Evolutionary conservation across 2,888 invertebrate species (phyloP), one percentile per base, ranked within the genome.

Genomic region (Tinea semifulvella): DNA sequence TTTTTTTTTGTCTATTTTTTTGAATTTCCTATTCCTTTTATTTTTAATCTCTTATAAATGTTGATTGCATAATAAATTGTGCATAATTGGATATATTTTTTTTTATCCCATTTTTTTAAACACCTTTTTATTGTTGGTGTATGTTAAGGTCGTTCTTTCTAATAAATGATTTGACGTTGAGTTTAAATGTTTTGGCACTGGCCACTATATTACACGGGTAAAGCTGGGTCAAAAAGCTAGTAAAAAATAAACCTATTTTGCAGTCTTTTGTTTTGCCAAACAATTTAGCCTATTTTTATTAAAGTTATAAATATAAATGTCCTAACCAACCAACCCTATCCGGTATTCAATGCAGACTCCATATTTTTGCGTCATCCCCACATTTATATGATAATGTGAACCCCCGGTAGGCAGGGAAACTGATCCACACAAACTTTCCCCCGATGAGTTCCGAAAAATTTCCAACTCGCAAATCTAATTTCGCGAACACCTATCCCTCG

Each of bases 381-480:
- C 56, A 62, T 62, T 60, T 62, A 59, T 61, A 61, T 60, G 61
- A 55, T 66, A 68, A 76, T 75, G 64, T 49, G 52, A 42, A 43
- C 38, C 22, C 26, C 28, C 16, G 39, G 43, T 20, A 44, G 38
- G 43, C 36, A 18, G 20, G 22, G 67, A 63, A 65, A 71, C 68
- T 69, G 72, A 74, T 75, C 70, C 61, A 52, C 54, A 57, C 40
- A 44, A 27, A 45, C 55, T 60, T 63, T 59, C 57, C 62, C 55
- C 60, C 63, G 68, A 68, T 65, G 70, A 70, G 66, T 71, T 68
- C 71, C 68, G 67, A 72, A 74, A 73, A 74, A 73, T 68, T 68
- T 44, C 66, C 65, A 63, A 70, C 64, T 71, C 71, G 68, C 71
- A 77, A 77, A 77, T 79, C 73, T 73, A 77, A 76, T 79, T 77